Base-by-base conservation (phyloP, 2,797 vertebrate genomes). In the Pangasius mekongensis region DNA sequence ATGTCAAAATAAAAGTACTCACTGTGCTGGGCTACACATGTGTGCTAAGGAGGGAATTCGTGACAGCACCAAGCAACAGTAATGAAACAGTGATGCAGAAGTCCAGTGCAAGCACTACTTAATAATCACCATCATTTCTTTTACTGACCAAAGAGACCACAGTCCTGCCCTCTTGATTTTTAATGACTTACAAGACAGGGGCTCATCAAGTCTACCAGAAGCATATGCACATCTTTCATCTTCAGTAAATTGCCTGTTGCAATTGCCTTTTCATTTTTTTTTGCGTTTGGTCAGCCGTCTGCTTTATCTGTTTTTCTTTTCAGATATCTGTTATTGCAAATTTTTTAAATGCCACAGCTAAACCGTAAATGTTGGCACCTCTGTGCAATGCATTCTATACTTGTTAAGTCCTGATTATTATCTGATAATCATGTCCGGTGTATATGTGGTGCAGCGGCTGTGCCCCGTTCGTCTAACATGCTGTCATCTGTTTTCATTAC, bases 401-500 rank as follows among this genome's bases (percentile, higher is more conserved):
- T 52, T n/a, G 43, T 81, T 86, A 64, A 85, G 27, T 80, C 66
- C 64, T 64, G 86, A 89, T 89, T 89, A 84, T 87, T 66, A 58
- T 64, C 60, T 54, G 73, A 78, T 71, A 67, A 78, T 84, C 8
- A 43, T 47, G 66, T 74, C 30, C n/a, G 24, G 64, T 43, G 52
- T 83, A 20, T 56, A 30, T 86, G 56, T 27, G 49, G 33, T 27
- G 20, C 39, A 24, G 84, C 85, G 36, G 49, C 67, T 73, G 86
- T 58, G 66, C 86, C 80, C 90, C 84, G 83, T 90, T 94, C 91
- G 89, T 93, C 91, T 91, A 93, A 92, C 91, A 92, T 89, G 87
- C 91, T 89, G 89, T 95, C 92, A 92, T 94, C 92, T 93, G 92
- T 92, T 94, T 93, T 92, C 92, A 94, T 94, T 94, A 93, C 93